phyloP scores from a whole-genome alignment of 2,113 vertebrate species.

The Pseudonaja textilis region DNA sequence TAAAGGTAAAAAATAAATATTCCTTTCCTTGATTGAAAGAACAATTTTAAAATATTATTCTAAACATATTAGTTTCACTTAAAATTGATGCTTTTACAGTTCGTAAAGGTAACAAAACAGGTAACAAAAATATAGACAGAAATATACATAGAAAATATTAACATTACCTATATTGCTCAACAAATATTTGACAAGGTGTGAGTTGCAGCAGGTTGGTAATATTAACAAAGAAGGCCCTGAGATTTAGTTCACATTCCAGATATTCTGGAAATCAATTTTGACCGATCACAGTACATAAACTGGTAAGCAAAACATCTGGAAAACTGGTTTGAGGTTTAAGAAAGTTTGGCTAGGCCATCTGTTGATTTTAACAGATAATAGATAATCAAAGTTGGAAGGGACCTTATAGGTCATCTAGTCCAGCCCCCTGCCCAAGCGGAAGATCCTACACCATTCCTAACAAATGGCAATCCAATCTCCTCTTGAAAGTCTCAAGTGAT shows the following conservation, averaged over 20 bases:
- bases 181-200: neutral
- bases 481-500: too few species aligned
- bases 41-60: constrained; percentile 57
- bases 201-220: neutral
- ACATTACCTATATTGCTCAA: neutral
- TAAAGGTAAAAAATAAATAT: constrained; percentile 35
- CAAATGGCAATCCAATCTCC: too few species aligned
- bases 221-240: neutral
- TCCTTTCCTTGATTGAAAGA: constrained; percentile 30
- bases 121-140: neutral
- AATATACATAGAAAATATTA: neutral
- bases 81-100: constrained; percentile 32
- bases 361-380: neutral
- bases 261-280: neutral
- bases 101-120: constrained; percentile 1
- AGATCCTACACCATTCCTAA: too few species aligned
- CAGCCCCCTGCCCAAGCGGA: too few species aligned
- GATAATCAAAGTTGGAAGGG: too few species aligned
- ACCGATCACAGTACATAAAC: neutral
- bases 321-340: neutral
- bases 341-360: neutral
- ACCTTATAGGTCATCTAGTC: too few species aligned
- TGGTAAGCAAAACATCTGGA: neutral
- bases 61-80: constrained; percentile 45
- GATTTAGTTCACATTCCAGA: neutral